Evolutionary conservation across 2,888 invertebrate genomes (phyloP).

Genomic region (Dendrolimus pini): DNA sequence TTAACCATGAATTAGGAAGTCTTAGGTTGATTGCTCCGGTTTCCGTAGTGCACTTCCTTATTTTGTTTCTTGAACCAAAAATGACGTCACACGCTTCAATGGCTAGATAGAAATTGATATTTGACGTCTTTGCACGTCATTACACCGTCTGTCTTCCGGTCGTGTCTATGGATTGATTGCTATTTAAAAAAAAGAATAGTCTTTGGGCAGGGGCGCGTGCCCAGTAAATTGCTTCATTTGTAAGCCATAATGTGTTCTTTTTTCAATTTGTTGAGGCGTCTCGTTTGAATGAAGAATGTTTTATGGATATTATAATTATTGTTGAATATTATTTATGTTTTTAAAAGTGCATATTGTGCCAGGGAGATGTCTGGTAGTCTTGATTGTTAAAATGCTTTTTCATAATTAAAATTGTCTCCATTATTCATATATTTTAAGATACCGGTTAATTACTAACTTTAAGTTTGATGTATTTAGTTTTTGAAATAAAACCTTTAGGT

Average conservation of each 20-base stretch:
- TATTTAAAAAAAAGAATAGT: slow-evolving; percentile 5
- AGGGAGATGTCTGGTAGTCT: too few relatives aligned
- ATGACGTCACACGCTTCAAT: slow-evolving; percentile 54
- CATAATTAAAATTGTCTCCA: too few relatives aligned
- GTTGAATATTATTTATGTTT: too few relatives aligned
- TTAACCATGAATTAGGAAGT: slow-evolving; percentile 54
- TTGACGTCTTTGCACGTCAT: slow-evolving; percentile 66
- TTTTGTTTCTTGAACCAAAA: slow-evolving; percentile 39
- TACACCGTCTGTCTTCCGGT: slow-evolving; percentile 72
- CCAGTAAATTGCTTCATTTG: slow-evolving; percentile 72
- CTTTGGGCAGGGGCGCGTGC: slow-evolving; percentile 58
- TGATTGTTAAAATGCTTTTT: too few relatives aligned
- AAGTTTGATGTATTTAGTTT: too few relatives aligned
- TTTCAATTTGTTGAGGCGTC: slow-evolving; percentile 40
- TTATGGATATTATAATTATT: too few relatives aligned
- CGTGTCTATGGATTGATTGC: background rate
- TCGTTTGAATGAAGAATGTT: slow-evolving; percentile 34
- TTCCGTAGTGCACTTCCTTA: slow-evolving; percentile 68
- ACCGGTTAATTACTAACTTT: too few relatives aligned
- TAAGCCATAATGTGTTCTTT: slow-evolving; percentile 48
- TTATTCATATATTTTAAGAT: too few relatives aligned
- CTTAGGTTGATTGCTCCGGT: slow-evolving; percentile 63
- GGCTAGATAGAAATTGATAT: slow-evolving; percentile 70
- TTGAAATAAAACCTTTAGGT: too few relatives aligned
- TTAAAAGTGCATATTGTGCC: too few relatives aligned